phyloP scores from a whole-genome alignment of 1,140 invertebrate genomes.

The Drosophila repleta region DNA sequence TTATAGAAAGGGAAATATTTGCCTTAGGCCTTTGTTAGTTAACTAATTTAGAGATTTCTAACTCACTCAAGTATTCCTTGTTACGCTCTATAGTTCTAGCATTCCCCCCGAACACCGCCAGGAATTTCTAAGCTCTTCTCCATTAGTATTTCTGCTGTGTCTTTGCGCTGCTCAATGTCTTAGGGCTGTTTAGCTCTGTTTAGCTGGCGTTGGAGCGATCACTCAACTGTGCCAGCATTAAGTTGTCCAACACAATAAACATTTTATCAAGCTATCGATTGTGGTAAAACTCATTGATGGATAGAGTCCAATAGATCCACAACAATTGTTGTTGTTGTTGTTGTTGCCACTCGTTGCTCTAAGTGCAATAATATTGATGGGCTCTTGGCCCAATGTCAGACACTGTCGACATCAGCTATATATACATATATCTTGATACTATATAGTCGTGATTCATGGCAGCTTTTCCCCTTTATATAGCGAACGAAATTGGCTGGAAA shows the following conservation, averaged over 20 bases:
- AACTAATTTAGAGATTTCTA: too few species aligned
- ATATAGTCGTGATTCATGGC: conserved; percentile 6
- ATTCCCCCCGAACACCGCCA: background rate
- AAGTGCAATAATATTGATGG: conserved; percentile 27
- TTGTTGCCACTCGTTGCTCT: background rate
- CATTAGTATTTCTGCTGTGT: background rate
- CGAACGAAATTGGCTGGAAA: background rate
- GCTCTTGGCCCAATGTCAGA: conserved; percentile 3
- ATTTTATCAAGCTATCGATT: conserved; percentile 10
- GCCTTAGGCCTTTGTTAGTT: too few species aligned
- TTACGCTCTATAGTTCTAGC: too few species aligned
- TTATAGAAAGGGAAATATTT: too few species aligned
- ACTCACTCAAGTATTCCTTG: too few species aligned
- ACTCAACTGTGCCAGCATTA: conserved; percentile 20
- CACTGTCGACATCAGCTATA: background rate
- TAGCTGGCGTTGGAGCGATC: conserved; percentile 9
- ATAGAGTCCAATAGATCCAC: conserved; percentile 1
- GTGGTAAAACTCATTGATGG: conserved; percentile 21
- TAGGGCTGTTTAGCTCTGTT: background rate
- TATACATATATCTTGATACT: too few species aligned
- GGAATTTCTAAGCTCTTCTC: background rate
- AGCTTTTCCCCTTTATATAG: background rate
- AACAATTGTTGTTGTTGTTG: background rate
- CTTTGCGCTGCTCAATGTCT: background rate
- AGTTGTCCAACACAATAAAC: conserved; percentile 12